phyloP scores from a whole-genome alignment of 35 echinoderm and acorn worm genomes.

The Lytechinus variegatus region DNA sequence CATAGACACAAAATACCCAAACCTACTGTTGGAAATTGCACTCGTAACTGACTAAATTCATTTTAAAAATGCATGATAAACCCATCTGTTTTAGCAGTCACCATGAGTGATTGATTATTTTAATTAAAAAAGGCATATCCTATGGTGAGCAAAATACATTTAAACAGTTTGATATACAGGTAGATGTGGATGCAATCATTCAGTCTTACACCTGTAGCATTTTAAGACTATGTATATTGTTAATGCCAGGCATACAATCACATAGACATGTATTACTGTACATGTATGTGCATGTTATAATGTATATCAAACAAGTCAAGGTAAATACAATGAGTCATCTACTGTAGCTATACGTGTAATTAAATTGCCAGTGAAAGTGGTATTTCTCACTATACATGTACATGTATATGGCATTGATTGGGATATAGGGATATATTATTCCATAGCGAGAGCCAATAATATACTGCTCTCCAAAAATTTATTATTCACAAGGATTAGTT shows the following conservation, averaged over 20 bases:
- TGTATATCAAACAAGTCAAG: not conserved
- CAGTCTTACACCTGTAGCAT: not conserved
- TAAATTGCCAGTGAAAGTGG: not conserved
- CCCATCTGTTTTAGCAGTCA: not conserved
- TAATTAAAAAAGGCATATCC: not conserved
- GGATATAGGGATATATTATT: too few species aligned
- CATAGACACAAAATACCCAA: not conserved
- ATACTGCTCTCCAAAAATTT: too few species aligned
- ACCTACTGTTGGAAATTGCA: not conserved
- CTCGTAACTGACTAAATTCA: not conserved
- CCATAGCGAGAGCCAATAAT: too few species aligned
- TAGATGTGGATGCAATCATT: not conserved
- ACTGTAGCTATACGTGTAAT: not conserved
- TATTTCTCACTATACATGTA: too few species aligned
- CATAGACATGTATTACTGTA: not conserved
- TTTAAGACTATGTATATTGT: too few species aligned
- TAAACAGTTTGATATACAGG: not conserved
- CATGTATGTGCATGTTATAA: not conserved
- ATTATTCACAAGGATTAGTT: too few species aligned
- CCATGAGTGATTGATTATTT: not conserved
- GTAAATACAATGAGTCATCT: not conserved
- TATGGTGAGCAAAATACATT: not conserved
- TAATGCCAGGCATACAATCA: not conserved
- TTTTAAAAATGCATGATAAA: not conserved
- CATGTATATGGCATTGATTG: too few species aligned